Base-by-base conservation (phyloP, 1,140 invertebrate genomes). In the Ooceraea biroi region DNA sequence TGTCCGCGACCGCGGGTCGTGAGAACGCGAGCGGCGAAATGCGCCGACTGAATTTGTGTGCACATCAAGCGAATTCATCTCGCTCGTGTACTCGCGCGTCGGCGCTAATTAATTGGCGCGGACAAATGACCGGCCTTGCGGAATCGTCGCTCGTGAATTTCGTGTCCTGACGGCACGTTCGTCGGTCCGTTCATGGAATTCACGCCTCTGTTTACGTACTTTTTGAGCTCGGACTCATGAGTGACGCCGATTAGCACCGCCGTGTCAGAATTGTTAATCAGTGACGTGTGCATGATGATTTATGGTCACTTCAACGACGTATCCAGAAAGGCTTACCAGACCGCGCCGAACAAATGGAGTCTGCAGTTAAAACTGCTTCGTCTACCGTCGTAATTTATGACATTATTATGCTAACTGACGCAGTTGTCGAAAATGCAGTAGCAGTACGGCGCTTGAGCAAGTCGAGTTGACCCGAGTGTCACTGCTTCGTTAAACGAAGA, bases 1-100 rank as follows among this genome's bases (percentile, higher is more conserved):
- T 61, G 41, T 36, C 72, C 41, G 36, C 36, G 71, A n/a, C 48
- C 27, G 27, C 50, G 27, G 72, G 57, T 74, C 72, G 72, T 74
- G 72, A 74, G 72, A 74, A 61, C 17, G 55, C 0, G 41, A 74
- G 72, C 72, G 57, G 44, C 61, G 44, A 74, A 74, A 55, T 22
- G 57, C 72, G 25, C 27, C 55, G 11, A 46, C 41, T 46, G 52
- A 74, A 74, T 61, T 73, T n/a, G 71, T 58, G 36, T 22, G 71
- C 36, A n/a, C 14, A 30, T 46, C 41, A 48, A 61, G 14, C 10
- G 72, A 46, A 27, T 17, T 74, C 55, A 48, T 73, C 58, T 58
- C 55, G 52, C 30, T 8, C 30, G 30, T 7, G 4, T 12, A n/a
- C 5, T 11, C n/a, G 25, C 11, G 41, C 41, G 41, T 61, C 57